phyloP scores from a whole-genome alignment of 2,113 vertebrate species.

The Oncorhynchus mykiss region DNA sequence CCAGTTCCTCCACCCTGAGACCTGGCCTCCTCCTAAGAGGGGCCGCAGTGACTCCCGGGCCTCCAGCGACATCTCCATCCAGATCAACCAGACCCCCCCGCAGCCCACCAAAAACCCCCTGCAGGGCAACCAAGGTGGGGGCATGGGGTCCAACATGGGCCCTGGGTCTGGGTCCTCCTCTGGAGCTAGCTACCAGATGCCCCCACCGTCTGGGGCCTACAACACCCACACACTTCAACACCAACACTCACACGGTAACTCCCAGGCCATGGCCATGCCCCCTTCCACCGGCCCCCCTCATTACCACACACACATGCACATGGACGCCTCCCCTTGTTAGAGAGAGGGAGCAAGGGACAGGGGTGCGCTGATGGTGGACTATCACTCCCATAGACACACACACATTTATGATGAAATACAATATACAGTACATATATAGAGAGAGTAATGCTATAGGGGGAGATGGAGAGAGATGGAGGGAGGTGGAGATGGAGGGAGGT shows the following conservation, averaged over 20 bases:
- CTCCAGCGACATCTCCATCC: slow-evolving; percentile 89
- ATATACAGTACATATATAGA: too few relatives aligned
- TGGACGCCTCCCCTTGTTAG: slow-evolving; percentile 91
- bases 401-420: too few relatives aligned
- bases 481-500: too few relatives aligned
- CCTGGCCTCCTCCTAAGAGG: slow-evolving; percentile 78
- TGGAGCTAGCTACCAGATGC: slow-evolving; percentile 65
- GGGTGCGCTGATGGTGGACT: too few relatives aligned
- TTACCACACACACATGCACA: slow-evolving; percentile 82
- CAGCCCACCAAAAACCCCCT: slow-evolving; percentile 46
- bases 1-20: slow-evolving; percentile 88
- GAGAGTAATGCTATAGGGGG: too few relatives aligned
- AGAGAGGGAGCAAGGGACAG: slow-evolving; percentile 51
- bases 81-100: slow-evolving; percentile 82
- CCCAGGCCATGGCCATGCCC: slow-evolving; percentile 62
- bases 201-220: slow-evolving; percentile 69
- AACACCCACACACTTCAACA: slow-evolving; percentile 66
- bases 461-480: too few relatives aligned
- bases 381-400: too few relatives aligned
- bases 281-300: slow-evolving; percentile 77
- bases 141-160: slow-evolving; percentile 8
- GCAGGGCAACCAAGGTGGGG: slow-evolving; percentile 25
- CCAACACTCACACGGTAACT: slow-evolving; percentile 43
- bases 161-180: slow-evolving; percentile 69
- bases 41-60: slow-evolving; percentile 84